A percentile compares a stretch with the other conserved stretches of the same genome.
Conservation (phyloP, 2,797 vertebrate species). For the Hirundo rustica region DNA sequence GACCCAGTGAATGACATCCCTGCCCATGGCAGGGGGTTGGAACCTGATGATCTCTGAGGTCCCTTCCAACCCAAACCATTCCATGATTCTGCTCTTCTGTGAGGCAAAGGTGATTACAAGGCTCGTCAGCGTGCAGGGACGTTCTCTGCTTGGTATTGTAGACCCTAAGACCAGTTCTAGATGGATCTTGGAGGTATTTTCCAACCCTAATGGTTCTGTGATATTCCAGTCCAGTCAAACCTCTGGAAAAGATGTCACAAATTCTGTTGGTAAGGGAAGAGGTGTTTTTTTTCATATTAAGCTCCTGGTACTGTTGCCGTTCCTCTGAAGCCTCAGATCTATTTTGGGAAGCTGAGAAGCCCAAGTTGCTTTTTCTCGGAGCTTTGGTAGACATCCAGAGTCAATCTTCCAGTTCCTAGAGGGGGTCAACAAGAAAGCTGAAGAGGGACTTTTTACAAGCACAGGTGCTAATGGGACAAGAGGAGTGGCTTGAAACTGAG, state of each 20-base stretch:
- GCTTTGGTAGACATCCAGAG: not conserved
- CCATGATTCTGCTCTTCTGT: not conserved
- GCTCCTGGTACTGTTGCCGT: not conserved
- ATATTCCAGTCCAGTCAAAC: not conserved
- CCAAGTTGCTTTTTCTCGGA: not conserved
- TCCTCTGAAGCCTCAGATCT: not conserved
- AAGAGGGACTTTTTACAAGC: not conserved
- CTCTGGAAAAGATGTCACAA: not conserved
- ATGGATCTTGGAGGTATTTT: not conserved
- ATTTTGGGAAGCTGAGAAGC: not conserved
- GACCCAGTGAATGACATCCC: not conserved
- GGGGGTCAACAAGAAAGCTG: too few relatives aligned
- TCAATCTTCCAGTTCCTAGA: not conserved
- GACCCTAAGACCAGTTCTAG: not conserved
- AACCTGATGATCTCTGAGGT: not conserved
- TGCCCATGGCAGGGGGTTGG: not conserved
- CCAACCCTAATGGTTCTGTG: not conserved
- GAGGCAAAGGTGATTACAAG: not conserved
- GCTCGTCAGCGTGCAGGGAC: fast-evolving
- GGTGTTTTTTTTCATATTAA: not conserved
- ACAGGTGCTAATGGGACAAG: not conserved
- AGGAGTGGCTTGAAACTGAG: not conserved
- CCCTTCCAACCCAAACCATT: not conserved
- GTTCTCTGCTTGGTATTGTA: not conserved
- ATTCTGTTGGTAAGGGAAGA: not conserved